A percentile compares a stretch with the other conserved stretches of the same genome.
These are phyloP conservation scores for Miichthys miiuy DNA, from an alignment of 2,797 vertebrate genomes.

Conservation along the genomic window DNA sequence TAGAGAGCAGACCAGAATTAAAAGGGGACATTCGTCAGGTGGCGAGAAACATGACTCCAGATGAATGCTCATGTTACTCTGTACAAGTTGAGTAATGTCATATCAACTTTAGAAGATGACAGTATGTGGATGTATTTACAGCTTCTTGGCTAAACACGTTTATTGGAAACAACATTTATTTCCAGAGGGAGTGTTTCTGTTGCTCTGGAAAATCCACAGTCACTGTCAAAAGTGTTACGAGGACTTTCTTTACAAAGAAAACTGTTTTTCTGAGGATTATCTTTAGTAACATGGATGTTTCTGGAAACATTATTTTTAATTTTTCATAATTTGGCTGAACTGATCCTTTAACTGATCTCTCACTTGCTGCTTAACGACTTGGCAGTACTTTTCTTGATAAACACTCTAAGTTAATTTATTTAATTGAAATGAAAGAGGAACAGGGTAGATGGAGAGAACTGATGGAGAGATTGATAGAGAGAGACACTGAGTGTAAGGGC, in stretches of 20 bases:
- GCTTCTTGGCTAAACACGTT: background rate
- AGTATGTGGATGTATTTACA: background rate
- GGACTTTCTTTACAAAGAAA: background rate
- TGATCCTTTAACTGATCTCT: background rate
- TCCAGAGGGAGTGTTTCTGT: constrained; percentile 6
- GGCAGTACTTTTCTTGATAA: constrained; percentile 18
- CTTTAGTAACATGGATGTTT: background rate
- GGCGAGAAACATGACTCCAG: background rate
- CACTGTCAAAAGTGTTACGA: constrained; percentile 10
- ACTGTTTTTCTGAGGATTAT: background rate
- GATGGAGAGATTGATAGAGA: constrained; percentile 49
- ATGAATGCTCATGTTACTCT: background rate
- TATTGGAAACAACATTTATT: background rate
- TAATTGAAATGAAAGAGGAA: constrained; percentile 37
- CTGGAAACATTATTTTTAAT: background rate
- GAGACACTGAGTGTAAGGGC: constrained; percentile 38
- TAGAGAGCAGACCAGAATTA: background rate
- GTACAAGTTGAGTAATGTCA: background rate
- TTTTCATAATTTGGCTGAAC: background rate
- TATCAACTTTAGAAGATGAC: background rate
- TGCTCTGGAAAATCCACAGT: constrained; percentile 10
- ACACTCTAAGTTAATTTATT: constrained; percentile 34
- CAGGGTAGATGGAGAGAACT: constrained; percentile 31
- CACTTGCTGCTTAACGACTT: background rate
- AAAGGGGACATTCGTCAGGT: background rate